Base-by-base conservation (phyloP, 1,140 invertebrate species). In the Phenacoccus solenopsis region DNA sequence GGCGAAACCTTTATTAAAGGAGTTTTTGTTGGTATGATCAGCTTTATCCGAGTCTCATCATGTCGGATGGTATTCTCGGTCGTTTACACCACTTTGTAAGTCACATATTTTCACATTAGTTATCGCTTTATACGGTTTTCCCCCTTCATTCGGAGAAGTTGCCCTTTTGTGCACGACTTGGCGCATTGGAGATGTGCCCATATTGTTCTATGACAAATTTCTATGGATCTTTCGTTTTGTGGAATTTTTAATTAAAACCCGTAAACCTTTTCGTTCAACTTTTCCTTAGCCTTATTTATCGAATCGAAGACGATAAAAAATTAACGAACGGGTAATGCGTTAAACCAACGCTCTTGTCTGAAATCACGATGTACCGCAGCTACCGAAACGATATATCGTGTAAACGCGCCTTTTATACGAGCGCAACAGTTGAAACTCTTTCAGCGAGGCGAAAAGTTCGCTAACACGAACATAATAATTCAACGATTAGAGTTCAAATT, bases 31-130 rank as follows among this genome's bases (percentile, higher is more conserved):
- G 12, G 38, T 64, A 27, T 22, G 59, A 64, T 64, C 59, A 64
- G 59, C 59, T 64, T 64, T 64, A 64, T 64, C 59, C 59, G 59
- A 64, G 59, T 64, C 59, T 64, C 59, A 64, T 64, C 59, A 64
- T 64, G 59, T 64, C 59, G 59, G 59, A 64, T 64, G 59, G 59
- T 64, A 64, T 64, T 64, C 59, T 64, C 22, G 59, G 59, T 64
- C 59, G 59, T 64, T 64, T 64, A 24, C 59, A 64, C 59, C 59
- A 64, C 59, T 64, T 64, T 64, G 59, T 64, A 64, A 64, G 59
- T 64, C 59, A 64, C 59, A 64, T 64, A 64, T 64, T 64, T 64
- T 64, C 59, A 64, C 59, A 64, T 64, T 64, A 64, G 59, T 64
- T 64, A 64, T 64, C 59, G 21, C 59, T 64, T 64, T 64, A 64